A percentile compares a stretch with the other conserved stretches of the same genome.
phyloP scores from a whole-genome alignment of 2,888 invertebrate species.

The Adineta ricciae region DNA sequence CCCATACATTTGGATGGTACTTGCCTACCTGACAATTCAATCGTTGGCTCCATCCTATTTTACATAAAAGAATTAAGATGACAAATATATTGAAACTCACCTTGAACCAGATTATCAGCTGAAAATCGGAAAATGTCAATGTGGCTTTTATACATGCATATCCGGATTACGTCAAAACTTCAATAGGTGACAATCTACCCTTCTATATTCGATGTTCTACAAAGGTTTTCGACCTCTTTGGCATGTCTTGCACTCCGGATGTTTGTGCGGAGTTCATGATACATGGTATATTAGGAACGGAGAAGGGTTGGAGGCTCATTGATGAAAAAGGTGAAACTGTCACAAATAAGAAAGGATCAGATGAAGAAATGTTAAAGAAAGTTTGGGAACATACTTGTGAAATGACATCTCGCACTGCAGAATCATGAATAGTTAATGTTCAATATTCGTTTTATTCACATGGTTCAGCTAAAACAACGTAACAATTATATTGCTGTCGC shows the following conservation, averaged over 20 bases:
- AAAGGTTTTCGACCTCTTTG: too few relatives aligned
- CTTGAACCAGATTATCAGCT: neutral
- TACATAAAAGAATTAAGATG: neutral
- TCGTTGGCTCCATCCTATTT: neutral
- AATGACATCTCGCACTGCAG: neutral
- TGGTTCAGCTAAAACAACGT: too few relatives aligned
- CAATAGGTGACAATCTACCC: neutral
- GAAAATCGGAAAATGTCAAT: neutral
- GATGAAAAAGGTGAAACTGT: neutral
- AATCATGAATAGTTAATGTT: too few relatives aligned
- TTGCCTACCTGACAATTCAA: neutral
- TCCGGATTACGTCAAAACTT: neutral
- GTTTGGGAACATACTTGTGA: conserved; percentile 7
- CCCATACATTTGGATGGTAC: neutral
- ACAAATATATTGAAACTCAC: neutral
- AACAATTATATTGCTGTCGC: too few relatives aligned
- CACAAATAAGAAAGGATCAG: neutral
- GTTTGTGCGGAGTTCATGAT: neutral
- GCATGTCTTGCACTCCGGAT: too few relatives aligned
- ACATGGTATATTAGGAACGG: neutral
- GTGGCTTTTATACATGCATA: neutral
- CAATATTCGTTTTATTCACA: too few relatives aligned
- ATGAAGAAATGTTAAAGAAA: neutral
- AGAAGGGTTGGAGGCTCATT: neutral
- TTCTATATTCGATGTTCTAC: neutral